phyloP scores from a whole-genome alignment of 2,113 vertebrate genomes.

The Hyperopisus bebe region DNA sequence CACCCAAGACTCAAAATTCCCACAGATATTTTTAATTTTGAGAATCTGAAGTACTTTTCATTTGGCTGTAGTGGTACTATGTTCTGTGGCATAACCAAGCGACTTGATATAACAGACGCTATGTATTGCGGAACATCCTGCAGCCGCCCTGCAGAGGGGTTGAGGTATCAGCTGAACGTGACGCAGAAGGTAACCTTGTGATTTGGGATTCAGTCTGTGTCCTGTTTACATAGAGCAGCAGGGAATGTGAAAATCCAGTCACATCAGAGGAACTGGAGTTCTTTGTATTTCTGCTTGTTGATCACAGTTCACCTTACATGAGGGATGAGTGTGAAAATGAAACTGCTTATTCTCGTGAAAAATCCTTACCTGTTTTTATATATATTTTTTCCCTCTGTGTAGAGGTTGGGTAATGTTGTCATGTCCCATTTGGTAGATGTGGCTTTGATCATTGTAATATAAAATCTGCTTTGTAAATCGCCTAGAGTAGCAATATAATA shows the following conservation, averaged over 20 bases:
- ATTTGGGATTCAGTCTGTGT: conserved; percentile 61
- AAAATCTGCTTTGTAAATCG: conserved; percentile 90
- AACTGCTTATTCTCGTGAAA: conserved; percentile 18
- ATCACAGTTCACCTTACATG: conserved; percentile 51
- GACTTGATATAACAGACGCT: not conserved
- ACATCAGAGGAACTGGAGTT: conserved; percentile 41
- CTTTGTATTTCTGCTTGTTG: conserved; percentile 50
- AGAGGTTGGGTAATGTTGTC: conserved; percentile 88
- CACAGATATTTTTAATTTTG: not conserved
- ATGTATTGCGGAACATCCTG: not conserved
- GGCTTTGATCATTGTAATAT: conserved; percentile 89
- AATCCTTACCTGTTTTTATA: conserved; percentile 50
- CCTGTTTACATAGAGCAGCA: conserved; percentile 46
- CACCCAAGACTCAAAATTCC: not conserved
- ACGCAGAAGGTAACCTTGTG: conserved; percentile 59
- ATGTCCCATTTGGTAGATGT: conserved; percentile 87
- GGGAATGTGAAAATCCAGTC: conserved; percentile 47
- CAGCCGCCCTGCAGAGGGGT: not conserved
- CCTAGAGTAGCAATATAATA: conserved; percentile 95
- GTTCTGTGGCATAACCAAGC: not conserved
- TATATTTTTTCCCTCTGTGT: conserved; percentile 48
- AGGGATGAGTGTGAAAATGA: conserved; percentile 15
- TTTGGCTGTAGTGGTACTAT: not conserved
- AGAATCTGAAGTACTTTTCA: conserved; percentile 41
- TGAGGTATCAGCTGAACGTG: conserved; percentile 33